Conservation (phyloP, 2,888 invertebrate genomes). For the Mythimna loreyi region DNA sequence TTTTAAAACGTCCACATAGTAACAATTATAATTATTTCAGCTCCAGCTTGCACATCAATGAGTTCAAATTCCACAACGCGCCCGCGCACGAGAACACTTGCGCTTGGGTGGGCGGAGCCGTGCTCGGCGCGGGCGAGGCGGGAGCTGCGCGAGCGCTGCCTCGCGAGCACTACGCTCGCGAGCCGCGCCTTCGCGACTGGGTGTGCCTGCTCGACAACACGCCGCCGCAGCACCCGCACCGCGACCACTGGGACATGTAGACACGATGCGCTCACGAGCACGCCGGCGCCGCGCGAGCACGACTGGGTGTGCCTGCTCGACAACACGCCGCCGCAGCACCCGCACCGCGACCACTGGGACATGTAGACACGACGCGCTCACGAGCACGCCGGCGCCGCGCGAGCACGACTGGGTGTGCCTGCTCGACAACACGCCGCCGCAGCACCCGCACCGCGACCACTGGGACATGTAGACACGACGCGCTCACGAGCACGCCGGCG, state of each 20-base stretch:
- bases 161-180: constrained; percentile 94
- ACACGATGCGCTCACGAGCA: not conserved
- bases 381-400: not conserved
- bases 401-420: constrained; percentile 92
- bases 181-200: constrained; percentile 96
- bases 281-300: not conserved
- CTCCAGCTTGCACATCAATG: constrained; percentile 67
- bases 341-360: constrained; percentile 2
- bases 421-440: constrained; percentile 83
- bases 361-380: constrained; percentile 77
- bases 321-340: constrained; percentile 7
- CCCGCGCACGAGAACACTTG: constrained; percentile 95
- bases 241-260: constrained; percentile 53
- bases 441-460: constrained; percentile 5
- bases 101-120: constrained; percentile 94
- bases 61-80: constrained; percentile 94
- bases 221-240: constrained; percentile 77
- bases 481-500: not conserved
- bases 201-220: constrained; percentile 92
- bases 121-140: constrained; percentile 92
- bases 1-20: not conserved
- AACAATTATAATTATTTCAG: constrained; percentile 37
- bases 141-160: constrained; percentile 92
- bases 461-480: constrained; percentile 4
- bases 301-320: constrained; percentile 2